Evolutionary conservation across 1,140 invertebrate genomes (phyloP).

Genomic region (Psilanteris sp.): DNA sequence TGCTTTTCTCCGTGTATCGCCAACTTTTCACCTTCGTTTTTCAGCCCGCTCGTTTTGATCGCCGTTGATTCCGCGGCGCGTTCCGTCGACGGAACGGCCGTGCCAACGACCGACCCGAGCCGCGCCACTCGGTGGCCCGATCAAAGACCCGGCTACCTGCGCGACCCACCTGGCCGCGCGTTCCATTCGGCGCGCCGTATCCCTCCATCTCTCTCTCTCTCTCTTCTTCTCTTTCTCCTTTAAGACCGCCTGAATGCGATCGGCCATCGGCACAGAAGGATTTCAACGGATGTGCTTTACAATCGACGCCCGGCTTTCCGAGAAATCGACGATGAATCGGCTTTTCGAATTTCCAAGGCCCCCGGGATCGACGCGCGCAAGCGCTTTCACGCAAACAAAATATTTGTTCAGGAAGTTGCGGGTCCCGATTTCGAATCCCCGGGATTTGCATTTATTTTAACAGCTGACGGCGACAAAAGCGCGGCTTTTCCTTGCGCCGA

Average conservation of each 20-base stretch:
- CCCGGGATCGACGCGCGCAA: too few relatives aligned
- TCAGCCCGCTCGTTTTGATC: too few relatives aligned
- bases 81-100: not conserved
- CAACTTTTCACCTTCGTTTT: too few relatives aligned
- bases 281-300: constrained; percentile 51
- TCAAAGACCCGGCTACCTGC: constrained; percentile 69
- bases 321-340: constrained; percentile 3
- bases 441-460: constrained; percentile 18
- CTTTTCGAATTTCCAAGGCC: not conserved
- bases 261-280: constrained; percentile 27
- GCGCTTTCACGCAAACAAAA: not conserved
- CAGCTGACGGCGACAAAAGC: not conserved
- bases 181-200: constrained; percentile 44
- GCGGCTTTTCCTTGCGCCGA: too few relatives aligned
- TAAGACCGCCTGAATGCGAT: constrained; percentile 1
- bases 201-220: too few relatives aligned
- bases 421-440: too few relatives aligned
- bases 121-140: constrained; percentile 52
- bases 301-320: constrained; percentile 7
- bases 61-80: too few relatives aligned
- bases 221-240: too few relatives aligned
- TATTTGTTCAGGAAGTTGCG: too few relatives aligned
- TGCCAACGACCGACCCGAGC: constrained; percentile 7
- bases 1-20: too few relatives aligned
- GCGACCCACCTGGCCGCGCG: constrained; percentile 72